Percentiles rank a stretch among this genome's conserved stretches.
phyloP scores from a whole-genome alignment of 2,113 vertebrate species.

The Camarhynchus parvulus region DNA sequence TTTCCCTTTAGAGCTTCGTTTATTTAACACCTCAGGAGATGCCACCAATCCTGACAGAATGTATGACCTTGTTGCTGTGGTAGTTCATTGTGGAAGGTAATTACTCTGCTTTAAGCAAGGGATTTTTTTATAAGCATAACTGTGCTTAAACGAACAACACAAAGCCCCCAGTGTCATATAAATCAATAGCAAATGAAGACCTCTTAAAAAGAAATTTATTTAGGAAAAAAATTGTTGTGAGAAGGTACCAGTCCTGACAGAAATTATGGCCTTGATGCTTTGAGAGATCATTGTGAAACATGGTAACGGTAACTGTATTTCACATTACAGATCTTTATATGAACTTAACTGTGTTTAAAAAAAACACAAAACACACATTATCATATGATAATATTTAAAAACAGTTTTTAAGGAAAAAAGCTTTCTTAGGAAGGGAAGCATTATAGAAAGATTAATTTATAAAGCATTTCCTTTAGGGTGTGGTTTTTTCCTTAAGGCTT shows the following conservation, averaged over 20 bases:
- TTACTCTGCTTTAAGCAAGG: background rate
- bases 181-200: background rate
- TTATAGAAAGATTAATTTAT: background rate
- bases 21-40: constrained; percentile 87
- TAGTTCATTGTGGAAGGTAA: constrained; percentile 89
- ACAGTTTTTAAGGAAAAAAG: background rate
- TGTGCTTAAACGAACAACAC: background rate
- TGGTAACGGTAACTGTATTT: background rate
- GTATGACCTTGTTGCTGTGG: constrained; percentile 87
- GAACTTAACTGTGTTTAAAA: background rate
- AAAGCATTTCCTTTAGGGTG: background rate
- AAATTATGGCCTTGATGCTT: background rate
- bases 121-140: background rate
- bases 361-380: background rate
- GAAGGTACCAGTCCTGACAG: background rate
- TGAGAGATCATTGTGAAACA: background rate
- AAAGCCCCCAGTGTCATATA: background rate
- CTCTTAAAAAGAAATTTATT: background rate
- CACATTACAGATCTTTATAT: background rate
- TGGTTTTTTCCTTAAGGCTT: background rate
- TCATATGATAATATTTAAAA: background rate
- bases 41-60: constrained; percentile 87
- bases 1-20: constrained; percentile 85
- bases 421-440: background rate
- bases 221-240: background rate